Evolutionary conservation across 2,113 vertebrate species (phyloP), one percentile per base, ranked within the genome.

Genomic region (Pica pica): DNA sequence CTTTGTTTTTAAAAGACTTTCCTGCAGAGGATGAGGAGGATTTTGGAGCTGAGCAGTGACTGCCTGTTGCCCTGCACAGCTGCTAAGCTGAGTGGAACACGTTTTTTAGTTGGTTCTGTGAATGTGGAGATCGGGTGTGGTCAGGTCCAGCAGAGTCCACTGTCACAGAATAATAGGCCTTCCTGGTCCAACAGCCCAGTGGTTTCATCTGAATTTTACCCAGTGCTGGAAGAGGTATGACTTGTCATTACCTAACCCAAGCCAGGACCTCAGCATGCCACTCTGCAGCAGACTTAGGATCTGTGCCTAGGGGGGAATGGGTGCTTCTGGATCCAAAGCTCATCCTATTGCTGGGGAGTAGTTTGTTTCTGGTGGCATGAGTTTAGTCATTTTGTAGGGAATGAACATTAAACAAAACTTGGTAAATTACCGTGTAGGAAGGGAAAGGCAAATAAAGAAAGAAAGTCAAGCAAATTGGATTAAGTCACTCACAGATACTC

Each of bases 231-330:
- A 64, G 68, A 69, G 11, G 4, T 57, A 13, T 28, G 28, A 33
- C 56, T 84, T 53, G 37, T 30, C 42, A 19, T 44, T 63, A 39
- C 21, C 30, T 50, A 26, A 27, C 20, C 35, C 37, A 67, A 44
- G 27, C 12, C 37, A 57, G 19, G 41, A 19, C 33, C 24, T 37
- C 44, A 49, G 11, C 1, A 1, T 37, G 17, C 5, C 27, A 10
- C n/a, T 52, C 57, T 4, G 2, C 9, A 17, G 46, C 2, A 3
- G 41, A 33, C 35, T 73, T 0, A 0, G 30, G 15, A 42, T 70
- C 2, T 1, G 16, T 49, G 16, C 55, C 39, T 35, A 11, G 27
- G 30, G 13, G 31, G 1, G 1, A 79, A 59, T 16, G 18, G 6
- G 10, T 90, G 39, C 39, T 73, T 67, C 49, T 87, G 68, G 33